Evolutionary conservation across 2,888 invertebrate species (phyloP).

Genomic region (Desoria tigrina): DNA sequence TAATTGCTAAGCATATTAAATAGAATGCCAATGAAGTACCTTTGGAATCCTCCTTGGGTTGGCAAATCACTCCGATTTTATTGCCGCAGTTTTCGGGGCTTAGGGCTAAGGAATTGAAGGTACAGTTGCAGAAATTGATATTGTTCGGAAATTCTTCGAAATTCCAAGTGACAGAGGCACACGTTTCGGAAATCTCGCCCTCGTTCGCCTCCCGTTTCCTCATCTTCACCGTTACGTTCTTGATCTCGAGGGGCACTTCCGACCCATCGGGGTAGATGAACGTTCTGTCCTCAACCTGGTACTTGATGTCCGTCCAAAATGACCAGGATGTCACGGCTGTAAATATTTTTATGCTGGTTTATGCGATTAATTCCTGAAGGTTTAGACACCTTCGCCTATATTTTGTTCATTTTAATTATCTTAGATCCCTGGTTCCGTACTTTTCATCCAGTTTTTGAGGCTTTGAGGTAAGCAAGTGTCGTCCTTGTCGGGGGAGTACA

Average conservation of each 20-base stretch:
- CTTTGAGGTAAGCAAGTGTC: too few species aligned
- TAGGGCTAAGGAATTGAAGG: background rate
- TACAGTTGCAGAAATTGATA: slow-evolving; percentile 1
- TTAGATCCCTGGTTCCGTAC: too few species aligned
- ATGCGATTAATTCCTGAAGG: background rate
- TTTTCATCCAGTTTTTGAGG: too few species aligned
- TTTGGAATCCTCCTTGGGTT: background rate
- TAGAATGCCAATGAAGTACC: too few species aligned
- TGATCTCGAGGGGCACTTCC: too few species aligned
- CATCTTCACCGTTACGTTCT: too few species aligned
- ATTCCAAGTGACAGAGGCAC: background rate
- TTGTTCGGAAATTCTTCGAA: background rate
- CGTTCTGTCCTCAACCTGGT: background rate
- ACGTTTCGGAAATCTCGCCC: background rate
- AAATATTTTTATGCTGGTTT: too few species aligned
- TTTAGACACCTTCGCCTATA: too few species aligned
- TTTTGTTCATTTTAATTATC: too few species aligned
- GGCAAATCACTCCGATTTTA: slow-evolving; percentile 1
- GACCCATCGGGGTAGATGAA: background rate
- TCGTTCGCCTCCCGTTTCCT: too few species aligned
- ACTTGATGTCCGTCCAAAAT: slow-evolving; percentile 5
- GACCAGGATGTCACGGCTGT: background rate
- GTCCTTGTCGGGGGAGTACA: too few species aligned
- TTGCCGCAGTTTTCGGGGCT: background rate
- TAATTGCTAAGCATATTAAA: background rate